Evolutionary conservation across 1,140 invertebrate genomes (phyloP).

Genomic region (Aricia agestis): DNA sequence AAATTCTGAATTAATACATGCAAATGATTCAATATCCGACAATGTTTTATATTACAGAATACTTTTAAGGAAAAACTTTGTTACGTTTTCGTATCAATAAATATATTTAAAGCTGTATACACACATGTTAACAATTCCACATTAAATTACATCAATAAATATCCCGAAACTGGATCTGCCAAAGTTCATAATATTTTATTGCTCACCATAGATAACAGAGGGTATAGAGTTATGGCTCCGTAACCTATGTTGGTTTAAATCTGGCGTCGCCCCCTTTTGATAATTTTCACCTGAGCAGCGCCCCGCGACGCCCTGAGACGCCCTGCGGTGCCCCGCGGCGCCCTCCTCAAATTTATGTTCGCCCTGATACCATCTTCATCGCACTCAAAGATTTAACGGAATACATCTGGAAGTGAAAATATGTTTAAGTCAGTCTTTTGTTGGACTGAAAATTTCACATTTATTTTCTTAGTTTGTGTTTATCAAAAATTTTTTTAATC

Average conservation of each 20-base stretch:
- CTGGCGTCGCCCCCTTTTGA: slow-evolving; percentile 55
- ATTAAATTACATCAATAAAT: slow-evolving; percentile 35
- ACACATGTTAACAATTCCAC: slow-evolving; percentile 9
- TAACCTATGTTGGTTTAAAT: slow-evolving; percentile 65
- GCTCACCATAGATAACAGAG: slow-evolving; percentile 34
- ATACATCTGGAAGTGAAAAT: slow-evolving; percentile 34
- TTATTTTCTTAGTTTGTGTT: too few relatives aligned
- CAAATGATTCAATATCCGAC: too few relatives aligned
- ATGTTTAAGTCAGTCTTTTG: neutral
- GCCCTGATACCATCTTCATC: slow-evolving; percentile 56
- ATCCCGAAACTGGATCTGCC: slow-evolving; percentile 35
- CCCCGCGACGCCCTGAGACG: slow-evolving; percentile 38
- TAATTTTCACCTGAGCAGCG: slow-evolving; percentile 67
- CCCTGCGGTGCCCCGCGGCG: slow-evolving; percentile 36
- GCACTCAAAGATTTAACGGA: slow-evolving; percentile 45
- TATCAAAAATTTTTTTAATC: too few relatives aligned
- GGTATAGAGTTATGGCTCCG: slow-evolving; percentile 40
- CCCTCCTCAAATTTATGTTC: slow-evolving; percentile 59
- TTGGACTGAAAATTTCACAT: too few relatives aligned
- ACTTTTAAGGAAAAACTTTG: too few relatives aligned
- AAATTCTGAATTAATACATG: too few relatives aligned
- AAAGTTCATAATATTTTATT: slow-evolving; percentile 44
- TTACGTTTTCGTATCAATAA: too few relatives aligned
- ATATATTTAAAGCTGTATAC: too few relatives aligned
- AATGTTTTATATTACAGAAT: too few relatives aligned